Evolutionary conservation across 2,113 vertebrate genomes (phyloP).

Genomic region (Heterotilapia buettikoferi): DNA sequence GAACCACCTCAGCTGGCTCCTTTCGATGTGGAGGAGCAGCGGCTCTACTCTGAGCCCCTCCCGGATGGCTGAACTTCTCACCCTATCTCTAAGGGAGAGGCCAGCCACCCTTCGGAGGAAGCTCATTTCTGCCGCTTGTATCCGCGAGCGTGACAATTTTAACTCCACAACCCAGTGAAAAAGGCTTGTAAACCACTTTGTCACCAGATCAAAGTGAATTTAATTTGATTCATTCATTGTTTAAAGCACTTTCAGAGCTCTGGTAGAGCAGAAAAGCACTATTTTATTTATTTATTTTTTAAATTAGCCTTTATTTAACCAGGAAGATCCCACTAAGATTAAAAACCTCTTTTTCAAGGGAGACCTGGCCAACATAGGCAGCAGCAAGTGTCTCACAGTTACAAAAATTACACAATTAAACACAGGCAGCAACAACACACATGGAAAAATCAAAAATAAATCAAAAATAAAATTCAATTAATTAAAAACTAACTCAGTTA

Average conservation of each 20-base stretch:
- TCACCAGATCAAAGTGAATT: not conserved
- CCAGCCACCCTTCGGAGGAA: not conserved
- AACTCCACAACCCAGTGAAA: not conserved
- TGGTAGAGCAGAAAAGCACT: not conserved
- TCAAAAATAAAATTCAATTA: not conserved
- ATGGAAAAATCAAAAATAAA: not conserved
- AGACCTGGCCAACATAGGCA: not conserved
- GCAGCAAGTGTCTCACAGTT: not conserved
- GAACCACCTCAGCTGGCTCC: rapidly evolving
- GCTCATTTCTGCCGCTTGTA: rapidly evolving
- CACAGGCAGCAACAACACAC: not conserved
- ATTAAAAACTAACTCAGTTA: not conserved
- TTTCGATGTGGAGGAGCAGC: not conserved
- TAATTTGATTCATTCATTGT: not conserved
- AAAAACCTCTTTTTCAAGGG: not conserved
- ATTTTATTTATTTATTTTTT: rapidly evolving
- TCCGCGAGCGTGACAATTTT: not conserved
- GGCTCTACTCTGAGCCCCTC: rapidly evolving
- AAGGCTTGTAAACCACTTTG: not conserved
- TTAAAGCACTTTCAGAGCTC: not conserved
- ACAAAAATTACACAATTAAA: not conserved
- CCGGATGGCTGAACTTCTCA: not conserved
- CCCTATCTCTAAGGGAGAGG: not conserved
- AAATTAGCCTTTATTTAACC: not conserved
- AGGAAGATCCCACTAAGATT: not conserved